These are phyloP conservation scores for Brachypterus glaber DNA, from an alignment of 2,888 invertebrate genomes.

Conservation along the genomic window DNA sequence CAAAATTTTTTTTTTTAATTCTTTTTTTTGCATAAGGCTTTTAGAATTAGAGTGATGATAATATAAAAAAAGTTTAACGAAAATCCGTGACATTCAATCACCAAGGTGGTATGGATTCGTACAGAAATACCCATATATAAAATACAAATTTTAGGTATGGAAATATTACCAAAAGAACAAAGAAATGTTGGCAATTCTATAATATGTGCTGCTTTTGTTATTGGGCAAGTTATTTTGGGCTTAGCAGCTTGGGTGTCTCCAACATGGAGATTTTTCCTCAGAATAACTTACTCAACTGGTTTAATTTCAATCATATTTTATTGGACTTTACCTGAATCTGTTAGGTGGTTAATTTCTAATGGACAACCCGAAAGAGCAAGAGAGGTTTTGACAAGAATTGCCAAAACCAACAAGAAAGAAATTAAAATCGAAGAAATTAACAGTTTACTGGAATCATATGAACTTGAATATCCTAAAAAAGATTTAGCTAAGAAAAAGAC, in stretches of 20 bases:
- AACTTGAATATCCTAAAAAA: conserved; percentile 8
- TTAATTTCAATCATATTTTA: conserved; percentile 55
- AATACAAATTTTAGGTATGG: conserved; percentile 55
- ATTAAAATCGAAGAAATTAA: conserved; percentile 42
- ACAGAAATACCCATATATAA: too few species aligned
- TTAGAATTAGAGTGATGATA: too few species aligned
- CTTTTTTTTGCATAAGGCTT: too few species aligned
- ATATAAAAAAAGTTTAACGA: too few species aligned
- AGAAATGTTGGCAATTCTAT: conserved; percentile 60
- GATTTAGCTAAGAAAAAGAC: conserved; percentile 10
- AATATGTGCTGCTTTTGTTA: conserved; percentile 54
- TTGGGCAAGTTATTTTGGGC: conserved; percentile 55
- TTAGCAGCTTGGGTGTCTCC: conserved; percentile 52
- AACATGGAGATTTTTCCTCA: conserved; percentile 56
- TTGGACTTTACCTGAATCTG: conserved; percentile 57
- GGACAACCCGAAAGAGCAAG: conserved; percentile 47
- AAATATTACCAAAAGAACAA: conserved; percentile 59
- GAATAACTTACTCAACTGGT: conserved; percentile 55
- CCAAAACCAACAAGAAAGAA: conserved; percentile 50
- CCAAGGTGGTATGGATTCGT: too few species aligned
- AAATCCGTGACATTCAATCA: too few species aligned
- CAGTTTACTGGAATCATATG: background rate
- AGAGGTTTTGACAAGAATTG: conserved; percentile 49
- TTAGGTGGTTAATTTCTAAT: conserved; percentile 61
- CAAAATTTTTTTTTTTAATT: too few species aligned